Evolutionary conservation across 2,113 vertebrate genomes (phyloP), one percentile per base, ranked within the genome.

Genomic region (Charadrius vociferus): DNA sequence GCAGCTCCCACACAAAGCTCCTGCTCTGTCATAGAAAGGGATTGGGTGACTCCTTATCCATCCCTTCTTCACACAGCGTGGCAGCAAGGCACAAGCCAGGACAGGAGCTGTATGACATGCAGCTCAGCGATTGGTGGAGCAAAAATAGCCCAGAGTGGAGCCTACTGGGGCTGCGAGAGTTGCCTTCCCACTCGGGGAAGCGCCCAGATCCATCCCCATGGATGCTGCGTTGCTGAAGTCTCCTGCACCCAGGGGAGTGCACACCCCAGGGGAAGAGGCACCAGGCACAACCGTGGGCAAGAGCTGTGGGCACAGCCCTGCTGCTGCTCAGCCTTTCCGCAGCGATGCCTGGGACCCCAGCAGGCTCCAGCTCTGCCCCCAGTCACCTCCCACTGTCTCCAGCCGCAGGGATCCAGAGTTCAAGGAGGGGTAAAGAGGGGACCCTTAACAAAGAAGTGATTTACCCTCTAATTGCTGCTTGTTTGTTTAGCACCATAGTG

Each of bases 211-310:
- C 73, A 29, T 26, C 21, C 10, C 58, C 30, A 26, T 1, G 24
- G 84, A 10, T 0, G 3, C 70, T 7, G 55, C 5, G 1, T 2
- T 47, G 34, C 61, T 49, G 89, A 11, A 61, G 30, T 20, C 47
- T 55, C 47, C 68, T 43, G 39, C 58, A 45, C 17, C 4, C 26
- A 5, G 10, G 39, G 24, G 17, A 55, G 39, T 7, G 59, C 50
- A 8, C 14, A 63, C 55, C 43, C 37, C 74, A 13, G 19, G 50
- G 63, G 50, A 82, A 24, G 65, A 22, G 34, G 29, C 58, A n/a
- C 6, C 52, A 29, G 52, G 43, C 26, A 74, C 65, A 22, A 20
- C 13, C 0, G 0, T 1, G 32, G 41, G 43, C 2, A 12, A 55
- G 59, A 55, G 56, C 13, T 23, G 47, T 24, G 2, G 3, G 45